Evolutionary conservation across 2,797 vertebrate genomes (phyloP), one percentile per base, ranked within the genome.

Genomic region (Enteromius thamalakanensis): DNA sequence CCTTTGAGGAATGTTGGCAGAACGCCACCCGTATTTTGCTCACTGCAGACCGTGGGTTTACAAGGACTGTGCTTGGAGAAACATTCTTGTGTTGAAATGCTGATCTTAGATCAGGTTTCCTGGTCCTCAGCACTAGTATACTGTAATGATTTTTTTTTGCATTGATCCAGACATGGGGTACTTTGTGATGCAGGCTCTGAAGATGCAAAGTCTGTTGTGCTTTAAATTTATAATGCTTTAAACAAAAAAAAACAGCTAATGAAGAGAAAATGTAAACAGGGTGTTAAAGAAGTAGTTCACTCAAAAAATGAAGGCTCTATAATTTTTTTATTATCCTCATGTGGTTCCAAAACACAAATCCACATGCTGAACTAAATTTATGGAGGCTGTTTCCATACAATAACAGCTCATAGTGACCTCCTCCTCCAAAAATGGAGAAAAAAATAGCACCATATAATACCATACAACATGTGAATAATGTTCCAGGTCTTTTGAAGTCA

Each of bases 1-100:
- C 79, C 67, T 81, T 68, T 42, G 67, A 87, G 85, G 84, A 89
- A 89, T 86, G 85, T 81, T 87, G 84, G 84, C 80, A 26, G 6
- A 84, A 79, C 51, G 76, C 84, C 86, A 85, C 84, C 70, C 68
- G 17, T 71, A 51, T 78, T 83, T 67, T 34, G 71, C 23, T 45
- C 7, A 0, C 74, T 83, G 40, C 67, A 62, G 49, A 76, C 82
- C 8, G 0, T 40, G 19, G 42, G 53, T 83, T 83, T 70, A 62
- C 65, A 51, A 77, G 12, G 53, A 62, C 51, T 26, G 37, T n/a
- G 81, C 47, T 78, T 47, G 40, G 67, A 70, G 42, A 60, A 83
- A 71, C 51, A 70, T 70, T 70, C 75, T 62, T 77, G n/a, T 76
- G 64, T 78, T 77, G 34, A 79, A 70, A 80, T 60, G 64, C 85